Percentiles rank a stretch among this genome's conserved stretches.
These are phyloP conservation scores for Melanocharis versteri DNA, from an alignment of 2,113 vertebrate genomes.

Conservation along the genomic window DNA sequence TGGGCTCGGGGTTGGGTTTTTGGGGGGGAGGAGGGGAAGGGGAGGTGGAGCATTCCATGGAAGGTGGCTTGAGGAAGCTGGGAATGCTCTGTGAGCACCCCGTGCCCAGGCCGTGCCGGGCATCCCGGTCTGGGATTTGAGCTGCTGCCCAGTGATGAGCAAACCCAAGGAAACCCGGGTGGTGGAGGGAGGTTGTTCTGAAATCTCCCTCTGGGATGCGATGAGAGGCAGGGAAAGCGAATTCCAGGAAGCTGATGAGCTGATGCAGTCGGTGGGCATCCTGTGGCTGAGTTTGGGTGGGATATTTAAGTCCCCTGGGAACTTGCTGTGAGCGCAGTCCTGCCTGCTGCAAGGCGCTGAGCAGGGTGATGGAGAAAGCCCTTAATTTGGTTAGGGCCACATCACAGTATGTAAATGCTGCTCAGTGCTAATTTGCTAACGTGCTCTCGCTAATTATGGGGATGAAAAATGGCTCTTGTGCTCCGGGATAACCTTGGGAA, in stretches of 20 bases:
- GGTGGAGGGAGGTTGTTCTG: not conserved
- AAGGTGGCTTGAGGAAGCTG: not conserved
- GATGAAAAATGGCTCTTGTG: not conserved
- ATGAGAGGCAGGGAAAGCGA: not conserved
- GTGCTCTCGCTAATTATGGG: not conserved
- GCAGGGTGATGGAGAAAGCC: not conserved
- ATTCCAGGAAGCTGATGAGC: accelerated
- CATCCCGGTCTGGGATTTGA: accelerated
- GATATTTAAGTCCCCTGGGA: no score
- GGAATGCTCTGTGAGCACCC: not conserved
- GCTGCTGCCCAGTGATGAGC: not conserved
- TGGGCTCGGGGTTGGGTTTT: not conserved
- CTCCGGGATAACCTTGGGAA: not conserved
- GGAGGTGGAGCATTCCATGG: not conserved
- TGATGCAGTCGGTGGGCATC: no score
- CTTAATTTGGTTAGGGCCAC: not conserved
- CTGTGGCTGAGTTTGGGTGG: no score
- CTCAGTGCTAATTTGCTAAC: not conserved
- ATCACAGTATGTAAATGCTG: not conserved
- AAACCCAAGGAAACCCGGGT: not conserved
- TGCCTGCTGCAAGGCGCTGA: not conserved
- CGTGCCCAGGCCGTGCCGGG: no score
- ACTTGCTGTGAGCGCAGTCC: not conserved
- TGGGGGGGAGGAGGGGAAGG: accelerated
- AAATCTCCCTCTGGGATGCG: not conserved